Evolutionary conservation across 1,140 invertebrate species (phyloP).

Genomic region (Neodiprion lecontei): DNA sequence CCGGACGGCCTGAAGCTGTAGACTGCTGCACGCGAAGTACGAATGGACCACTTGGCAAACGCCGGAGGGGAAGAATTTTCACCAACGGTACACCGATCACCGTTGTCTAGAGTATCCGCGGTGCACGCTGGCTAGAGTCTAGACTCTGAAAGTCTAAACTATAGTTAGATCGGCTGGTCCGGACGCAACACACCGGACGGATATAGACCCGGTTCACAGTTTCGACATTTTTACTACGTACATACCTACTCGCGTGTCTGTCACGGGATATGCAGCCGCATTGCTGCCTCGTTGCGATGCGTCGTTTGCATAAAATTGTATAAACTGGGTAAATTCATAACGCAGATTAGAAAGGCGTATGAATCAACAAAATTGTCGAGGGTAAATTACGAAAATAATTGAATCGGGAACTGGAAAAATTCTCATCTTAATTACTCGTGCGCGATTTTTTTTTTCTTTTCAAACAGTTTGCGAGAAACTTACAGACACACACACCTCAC

Average conservation of each 20-base stretch:
- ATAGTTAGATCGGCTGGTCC: background rate
- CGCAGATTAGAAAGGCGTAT: background rate
- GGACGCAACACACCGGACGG: background rate
- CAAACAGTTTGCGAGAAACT: no score
- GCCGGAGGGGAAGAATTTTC: no score
- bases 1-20: no score
- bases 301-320: no score
- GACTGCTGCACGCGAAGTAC: no score
- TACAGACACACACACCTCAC: no score
- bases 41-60: no score
- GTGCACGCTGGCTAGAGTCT: background rate
- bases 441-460: background rate
- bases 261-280: background rate
- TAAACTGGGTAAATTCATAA: no score
- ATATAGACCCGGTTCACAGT: background rate
- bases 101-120: no score
- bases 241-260: background rate
- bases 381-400: background rate
- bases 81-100: no score
- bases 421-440: background rate
- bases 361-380: slow-evolving; percentile 11
- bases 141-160: background rate
- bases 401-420: background rate
- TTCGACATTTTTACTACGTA: background rate
- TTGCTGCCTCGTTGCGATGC: no score